Percentiles rank a stretch among this genome's conserved stretches.
Evolutionary conservation across 2,888 invertebrate genomes (phyloP).

Genomic region (Eucriotettix oculatus): DNA sequence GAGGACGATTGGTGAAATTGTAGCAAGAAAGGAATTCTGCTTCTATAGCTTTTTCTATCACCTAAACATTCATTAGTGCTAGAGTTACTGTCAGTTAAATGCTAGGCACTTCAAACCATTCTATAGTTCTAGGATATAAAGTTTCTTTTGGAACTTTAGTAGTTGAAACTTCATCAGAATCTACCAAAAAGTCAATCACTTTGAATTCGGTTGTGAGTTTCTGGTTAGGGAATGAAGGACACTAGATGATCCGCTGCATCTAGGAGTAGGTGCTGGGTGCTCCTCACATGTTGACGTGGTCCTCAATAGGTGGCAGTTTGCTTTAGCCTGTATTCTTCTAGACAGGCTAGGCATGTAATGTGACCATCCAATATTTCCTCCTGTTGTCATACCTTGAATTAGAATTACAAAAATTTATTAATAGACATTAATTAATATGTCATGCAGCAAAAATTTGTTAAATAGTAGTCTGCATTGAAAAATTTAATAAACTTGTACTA

Average conservation of each 20-base stretch:
- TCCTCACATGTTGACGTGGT: not conserved
- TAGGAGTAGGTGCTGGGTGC: not conserved
- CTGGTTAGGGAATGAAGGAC: not conserved
- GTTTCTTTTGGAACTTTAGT: too few species aligned
- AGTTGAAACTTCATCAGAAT: not conserved
- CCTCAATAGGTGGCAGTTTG: not conserved
- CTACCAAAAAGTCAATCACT: not conserved
- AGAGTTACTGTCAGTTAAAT: too few species aligned
- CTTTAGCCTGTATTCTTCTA: not conserved
- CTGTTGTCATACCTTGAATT: too few species aligned
- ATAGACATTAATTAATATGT: too few species aligned
- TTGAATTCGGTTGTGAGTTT: not conserved
- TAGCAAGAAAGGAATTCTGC: not conserved
- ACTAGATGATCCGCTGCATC: not conserved
- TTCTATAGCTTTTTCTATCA: not conserved
- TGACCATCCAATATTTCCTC: too few species aligned
- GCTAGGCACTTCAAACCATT: not conserved
- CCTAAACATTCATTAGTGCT: too few species aligned
- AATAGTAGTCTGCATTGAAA: too few species aligned
- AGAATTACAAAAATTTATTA: too few species aligned
- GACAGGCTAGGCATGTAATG: not conserved
- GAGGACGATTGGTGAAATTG: not conserved
- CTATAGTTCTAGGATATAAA: not conserved
- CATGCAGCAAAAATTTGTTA: too few species aligned
- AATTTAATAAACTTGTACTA: too few species aligned